These are phyloP conservation scores for Bicyclus anynana DNA, from an alignment of 1,140 invertebrate species.

Conservation along the genomic window DNA sequence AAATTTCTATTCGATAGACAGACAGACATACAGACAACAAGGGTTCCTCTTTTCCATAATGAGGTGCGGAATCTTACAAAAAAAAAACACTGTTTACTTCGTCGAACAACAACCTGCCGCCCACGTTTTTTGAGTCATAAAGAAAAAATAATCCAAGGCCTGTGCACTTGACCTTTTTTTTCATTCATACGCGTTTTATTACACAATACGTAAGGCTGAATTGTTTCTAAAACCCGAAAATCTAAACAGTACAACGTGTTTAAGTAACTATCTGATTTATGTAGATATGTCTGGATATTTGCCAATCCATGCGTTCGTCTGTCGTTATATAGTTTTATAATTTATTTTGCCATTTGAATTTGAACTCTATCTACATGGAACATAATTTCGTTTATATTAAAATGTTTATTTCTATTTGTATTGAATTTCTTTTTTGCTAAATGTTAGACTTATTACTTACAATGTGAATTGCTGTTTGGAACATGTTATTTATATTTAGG, in stretches of 20 bases:
- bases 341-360: not conserved
- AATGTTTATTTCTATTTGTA: not conserved
- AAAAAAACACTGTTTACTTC: not conserved
- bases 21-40: no score
- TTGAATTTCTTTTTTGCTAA: not conserved
- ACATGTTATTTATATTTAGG: not conserved
- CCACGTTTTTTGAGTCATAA: slow-evolving; percentile 13
- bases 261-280: slow-evolving; percentile 37
- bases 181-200: slow-evolving; percentile 26
- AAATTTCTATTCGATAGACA: no score
- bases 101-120: slow-evolving; percentile 15
- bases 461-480: not conserved
- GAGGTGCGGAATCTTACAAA: not conserved
- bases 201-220: slow-evolving; percentile 17
- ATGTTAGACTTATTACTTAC: not conserved
- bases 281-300: slow-evolving; percentile 27
- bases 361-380: not conserved
- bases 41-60: not conserved
- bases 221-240: slow-evolving; percentile 22
- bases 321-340: not conserved
- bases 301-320: not conserved
- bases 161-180: slow-evolving; percentile 15
- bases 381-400: not conserved
- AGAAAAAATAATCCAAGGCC: slow-evolving; percentile 15
- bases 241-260: slow-evolving; percentile 26